These are phyloP conservation scores for Drosophila birchii DNA, from an alignment of 2,888 invertebrate genomes.

Conservation along the genomic window DNA sequence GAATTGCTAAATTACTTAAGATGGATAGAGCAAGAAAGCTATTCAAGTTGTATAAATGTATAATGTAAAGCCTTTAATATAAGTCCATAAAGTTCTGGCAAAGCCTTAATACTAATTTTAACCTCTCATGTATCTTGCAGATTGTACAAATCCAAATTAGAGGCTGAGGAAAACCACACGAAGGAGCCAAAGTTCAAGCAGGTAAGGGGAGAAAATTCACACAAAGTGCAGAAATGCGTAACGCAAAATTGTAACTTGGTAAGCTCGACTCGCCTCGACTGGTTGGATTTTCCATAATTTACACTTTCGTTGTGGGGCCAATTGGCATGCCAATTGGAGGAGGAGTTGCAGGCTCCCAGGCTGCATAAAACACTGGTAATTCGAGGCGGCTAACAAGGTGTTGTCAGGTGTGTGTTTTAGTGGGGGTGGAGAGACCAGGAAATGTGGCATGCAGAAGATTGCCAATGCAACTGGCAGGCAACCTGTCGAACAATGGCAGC, in stretches of 20 bases:
- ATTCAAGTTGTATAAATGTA: background rate
- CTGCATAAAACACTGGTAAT: slow-evolving; percentile 69
- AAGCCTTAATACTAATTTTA: background rate
- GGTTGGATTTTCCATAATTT: slow-evolving; percentile 47
- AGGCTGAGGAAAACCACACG: slow-evolving; percentile 11
- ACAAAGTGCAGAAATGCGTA: slow-evolving; percentile 73
- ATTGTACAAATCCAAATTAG: slow-evolving; percentile 21
- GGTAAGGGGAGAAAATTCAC: slow-evolving; percentile 62
- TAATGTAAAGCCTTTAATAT: too few relatives aligned
- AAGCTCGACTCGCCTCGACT: slow-evolving; percentile 34
- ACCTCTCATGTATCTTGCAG: slow-evolving; percentile 18
- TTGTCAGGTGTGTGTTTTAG: slow-evolving; percentile 38
- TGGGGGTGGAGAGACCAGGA: slow-evolving; percentile 60
- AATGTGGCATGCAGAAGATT: slow-evolving; percentile 56
- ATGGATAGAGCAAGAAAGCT: background rate
- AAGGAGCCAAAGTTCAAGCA: slow-evolving; percentile 49
- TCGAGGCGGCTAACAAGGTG: slow-evolving; percentile 72
- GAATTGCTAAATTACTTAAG: background rate
- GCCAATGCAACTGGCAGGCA: slow-evolving; percentile 47
- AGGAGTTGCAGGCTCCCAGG: slow-evolving; percentile 52
- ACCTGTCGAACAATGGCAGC: slow-evolving; percentile 36
- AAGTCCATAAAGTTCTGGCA: too few relatives aligned
- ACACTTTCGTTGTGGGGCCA: slow-evolving; percentile 53
- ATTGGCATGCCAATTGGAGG: slow-evolving; percentile 61
- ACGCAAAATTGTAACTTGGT: slow-evolving; percentile 52